Base-by-base conservation (phyloP, 2,797 vertebrate genomes). In the Silurus aristotelis region DNA sequence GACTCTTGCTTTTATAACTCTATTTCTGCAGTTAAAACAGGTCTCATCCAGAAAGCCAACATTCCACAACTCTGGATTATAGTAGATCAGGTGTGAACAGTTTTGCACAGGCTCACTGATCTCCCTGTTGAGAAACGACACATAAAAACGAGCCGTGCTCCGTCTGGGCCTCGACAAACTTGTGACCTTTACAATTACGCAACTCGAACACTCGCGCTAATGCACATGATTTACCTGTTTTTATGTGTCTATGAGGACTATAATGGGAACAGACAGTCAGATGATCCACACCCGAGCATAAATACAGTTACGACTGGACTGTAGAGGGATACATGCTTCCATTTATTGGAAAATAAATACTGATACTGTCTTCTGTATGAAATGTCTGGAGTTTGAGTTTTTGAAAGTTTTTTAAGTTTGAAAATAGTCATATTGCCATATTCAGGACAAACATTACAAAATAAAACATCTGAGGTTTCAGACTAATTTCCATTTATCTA, bases 101-200 rank as follows among this genome's bases (percentile, higher is more conserved):
- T n/a, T n/a, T n/a, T 38, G 6, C 19, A 7, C 60, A 10, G 20
- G 0, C 25, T 66, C 25, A 1, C 1, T 84, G 19, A 66, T 55
- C 61, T 84, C 25, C 46, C 27, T 9, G 46, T 84, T 78, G 75
- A 71, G 66, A 61, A 84, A 79, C 13, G 2, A 75, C 48, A n/a
- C 27, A 14, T 43, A 27, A 19, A 25, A 22, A 25, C 15, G n/a
- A 80, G 61, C 38, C 7, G 5, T 43, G 22, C 10, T 0, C 5
- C 6, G n/a, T 27, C 61, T 80, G 46, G 1, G 14, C 0, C 46
- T 52, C 63, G 13, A 43, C 63, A 27, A 66, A 25, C 78, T 17
- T 43, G 10, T 1, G 15, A 25, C 22, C 22, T 22, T 13, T 14
- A 77, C 17, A 17, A 20, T 78, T 60, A 43, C 12, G 1, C 56